Base-by-base conservation (phyloP, 2,113 vertebrate species). In the Oryzias melastigma region DNA sequence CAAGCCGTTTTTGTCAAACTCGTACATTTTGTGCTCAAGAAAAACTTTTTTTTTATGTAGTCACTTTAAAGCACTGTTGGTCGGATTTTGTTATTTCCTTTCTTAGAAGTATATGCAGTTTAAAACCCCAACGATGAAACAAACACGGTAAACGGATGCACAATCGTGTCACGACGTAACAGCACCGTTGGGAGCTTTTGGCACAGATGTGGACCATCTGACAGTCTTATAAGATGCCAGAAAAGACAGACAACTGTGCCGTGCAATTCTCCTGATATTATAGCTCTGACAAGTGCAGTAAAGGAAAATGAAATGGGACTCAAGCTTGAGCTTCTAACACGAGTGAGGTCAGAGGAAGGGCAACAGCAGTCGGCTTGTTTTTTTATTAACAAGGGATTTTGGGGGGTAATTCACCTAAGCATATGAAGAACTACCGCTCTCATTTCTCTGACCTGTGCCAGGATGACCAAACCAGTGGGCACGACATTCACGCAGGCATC, bases 231-330 rank as follows among this genome's bases (percentile, higher is more conserved):
- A 52, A 54, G 16, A 60, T 50, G 45, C 56, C 24, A 72, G 22
- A 17, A 53, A 59, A 50, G 58, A 63, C 17, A 27, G 52, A 48
- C 19, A 61, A 52, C 0, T 3, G 3, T 43, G 58, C 49, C 17
- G 46, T 20, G 52, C 17, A 20, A n/a, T 57, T 65, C 51, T 40
- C 1, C 14, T 41, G 49, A 43, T 51, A 24, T 41, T 18, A 18
- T 18, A 22, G 46, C 55, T 16, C 52, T 61, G 12, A 29, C 52
- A 60, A 46, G 19, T 6, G 45, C 44, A 43, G 24, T 14, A 15
- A 53, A 70, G 55, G 48, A 71, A 71, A 64, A 57, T 0, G 57
- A 42, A 74, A 73, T 1, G 14, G 13, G 40, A 59, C 29, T 68
- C 0, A 0, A n/a, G 22, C 48, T 53, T 48, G 14, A 58, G 18